Percentiles rank a stretch among this genome's conserved stretches.
Conservation (phyloP, 1,140 invertebrate genomes). For the Batillaria attramentaria region DNA sequence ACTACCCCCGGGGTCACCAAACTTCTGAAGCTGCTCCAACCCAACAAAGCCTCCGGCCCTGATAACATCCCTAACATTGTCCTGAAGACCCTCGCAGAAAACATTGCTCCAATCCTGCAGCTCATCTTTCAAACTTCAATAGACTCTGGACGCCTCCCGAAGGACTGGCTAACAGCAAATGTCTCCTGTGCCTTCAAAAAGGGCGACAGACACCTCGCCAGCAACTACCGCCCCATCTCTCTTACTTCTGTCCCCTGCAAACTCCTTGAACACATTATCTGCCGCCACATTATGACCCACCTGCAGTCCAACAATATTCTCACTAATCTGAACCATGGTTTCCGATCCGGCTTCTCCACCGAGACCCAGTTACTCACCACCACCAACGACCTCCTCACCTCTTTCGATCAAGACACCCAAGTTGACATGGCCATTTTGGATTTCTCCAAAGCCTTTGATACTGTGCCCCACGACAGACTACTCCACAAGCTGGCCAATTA, state of each 20-base stretch:
- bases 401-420: background rate
- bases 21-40: conserved; percentile 26
- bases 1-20: background rate
- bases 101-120: background rate
- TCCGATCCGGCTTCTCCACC: conserved; percentile 26
- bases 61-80: conserved; percentile 8
- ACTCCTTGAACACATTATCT: conserved; percentile 36
- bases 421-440: background rate
- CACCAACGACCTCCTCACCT: conserved; percentile 22
- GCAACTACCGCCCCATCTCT: conserved; percentile 34
- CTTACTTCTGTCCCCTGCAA: conserved; percentile 33
- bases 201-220: conserved; percentile 27
- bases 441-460: conserved; percentile 27
- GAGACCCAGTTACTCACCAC: conserved; percentile 26
- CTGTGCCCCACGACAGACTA: conserved; percentile 38
- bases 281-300: conserved; percentile 33
- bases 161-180: conserved; percentile 31
- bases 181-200: conserved; percentile 29
- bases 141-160: conserved; percentile 2
- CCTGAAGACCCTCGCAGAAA: background rate
- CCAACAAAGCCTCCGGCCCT: conserved; percentile 14
- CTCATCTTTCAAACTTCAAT: conserved; percentile 25
- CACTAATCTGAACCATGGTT: conserved; percentile 36
- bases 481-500: conserved; percentile 37
- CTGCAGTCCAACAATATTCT: conserved; percentile 30